These are phyloP conservation scores for Melanostoma mellinum DNA, from an alignment of 2,888 invertebrate species.

Conservation along the genomic window DNA sequence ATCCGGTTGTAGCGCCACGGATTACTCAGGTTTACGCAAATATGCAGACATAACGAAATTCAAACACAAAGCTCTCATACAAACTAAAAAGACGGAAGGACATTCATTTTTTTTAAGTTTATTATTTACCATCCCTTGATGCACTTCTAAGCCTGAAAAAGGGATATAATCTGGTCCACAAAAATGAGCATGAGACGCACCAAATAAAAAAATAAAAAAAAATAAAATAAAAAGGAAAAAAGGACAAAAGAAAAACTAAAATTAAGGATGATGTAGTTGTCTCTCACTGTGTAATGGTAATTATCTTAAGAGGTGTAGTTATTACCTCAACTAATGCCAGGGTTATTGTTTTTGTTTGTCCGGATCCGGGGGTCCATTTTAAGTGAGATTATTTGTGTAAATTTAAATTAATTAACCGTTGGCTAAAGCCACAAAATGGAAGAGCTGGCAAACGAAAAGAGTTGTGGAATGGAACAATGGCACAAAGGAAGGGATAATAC, in stretches of 20 bases:
- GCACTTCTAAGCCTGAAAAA: slow-evolving; percentile 35
- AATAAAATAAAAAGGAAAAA: neutral
- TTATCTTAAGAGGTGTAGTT: slow-evolving; percentile 69
- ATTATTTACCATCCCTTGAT: slow-evolving; percentile 41
- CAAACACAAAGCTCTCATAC: slow-evolving; percentile 49
- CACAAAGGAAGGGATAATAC: slow-evolving; percentile 52
- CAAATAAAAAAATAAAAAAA: slow-evolving; percentile 2
- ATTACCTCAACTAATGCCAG: slow-evolving; percentile 64
- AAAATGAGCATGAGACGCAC: slow-evolving; percentile 28
- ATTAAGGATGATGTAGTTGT: neutral
- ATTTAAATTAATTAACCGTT: slow-evolving; percentile 70
- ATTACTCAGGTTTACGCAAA: slow-evolving; percentile 66
- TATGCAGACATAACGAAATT: slow-evolving; percentile 68
- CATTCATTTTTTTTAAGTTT: slow-evolving; percentile 41
- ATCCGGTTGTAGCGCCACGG: slow-evolving; percentile 54
- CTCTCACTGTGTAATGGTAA: slow-evolving; percentile 48
- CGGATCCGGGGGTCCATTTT: slow-evolving; percentile 44
- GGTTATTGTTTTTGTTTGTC: slow-evolving; percentile 61
- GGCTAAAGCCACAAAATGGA: slow-evolving; percentile 29
- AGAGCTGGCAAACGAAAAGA: slow-evolving; percentile 20
- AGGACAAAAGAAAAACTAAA: too few species aligned
- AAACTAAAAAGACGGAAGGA: slow-evolving; percentile 49
- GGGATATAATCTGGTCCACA: slow-evolving; percentile 28
- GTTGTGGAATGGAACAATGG: slow-evolving; percentile 46
- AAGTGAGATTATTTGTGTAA: slow-evolving; percentile 69